Evolutionary conservation across 2,888 invertebrate genomes (phyloP).

Genomic region (Euclidia mi): DNA sequence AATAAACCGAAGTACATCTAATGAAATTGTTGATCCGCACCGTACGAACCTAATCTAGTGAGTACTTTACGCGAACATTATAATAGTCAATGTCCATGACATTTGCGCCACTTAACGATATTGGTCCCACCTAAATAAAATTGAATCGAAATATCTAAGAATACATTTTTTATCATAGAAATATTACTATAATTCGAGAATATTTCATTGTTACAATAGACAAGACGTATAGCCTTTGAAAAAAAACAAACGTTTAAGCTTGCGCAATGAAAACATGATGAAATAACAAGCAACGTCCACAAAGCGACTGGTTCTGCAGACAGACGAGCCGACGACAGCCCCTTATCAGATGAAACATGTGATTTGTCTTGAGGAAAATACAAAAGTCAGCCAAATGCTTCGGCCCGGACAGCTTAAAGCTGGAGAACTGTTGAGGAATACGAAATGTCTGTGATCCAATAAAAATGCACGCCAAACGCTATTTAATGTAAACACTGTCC

Average conservation of each 20-base stretch:
- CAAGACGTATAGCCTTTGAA: conserved; percentile 55
- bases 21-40: not conserved
- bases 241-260: conserved; percentile 61
- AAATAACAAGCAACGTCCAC: conserved; percentile 75
- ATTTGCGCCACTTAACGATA: not conserved
- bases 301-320: conserved; percentile 79
- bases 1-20: not conserved
- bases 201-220: conserved; percentile 38
- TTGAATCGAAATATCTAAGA: not conserved
- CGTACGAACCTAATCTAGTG: not conserved
- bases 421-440: conserved; percentile 70
- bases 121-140: not conserved
- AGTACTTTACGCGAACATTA: not conserved
- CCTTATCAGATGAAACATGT: conserved; percentile 86
- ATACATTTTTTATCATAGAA: conserved; percentile 13
- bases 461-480: conserved; percentile 65
- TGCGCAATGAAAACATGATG: conserved; percentile 75
- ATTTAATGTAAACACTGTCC: conserved; percentile 59
- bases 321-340: conserved; percentile 84
- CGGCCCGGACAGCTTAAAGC: conserved; percentile 72
- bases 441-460: conserved; percentile 65
- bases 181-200: conserved; percentile 32
- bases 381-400: conserved; percentile 80
- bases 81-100: not conserved
- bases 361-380: conserved; percentile 82